phyloP scores from a whole-genome alignment of 2,888 invertebrate species.

The Scaeva pyrastri region DNA sequence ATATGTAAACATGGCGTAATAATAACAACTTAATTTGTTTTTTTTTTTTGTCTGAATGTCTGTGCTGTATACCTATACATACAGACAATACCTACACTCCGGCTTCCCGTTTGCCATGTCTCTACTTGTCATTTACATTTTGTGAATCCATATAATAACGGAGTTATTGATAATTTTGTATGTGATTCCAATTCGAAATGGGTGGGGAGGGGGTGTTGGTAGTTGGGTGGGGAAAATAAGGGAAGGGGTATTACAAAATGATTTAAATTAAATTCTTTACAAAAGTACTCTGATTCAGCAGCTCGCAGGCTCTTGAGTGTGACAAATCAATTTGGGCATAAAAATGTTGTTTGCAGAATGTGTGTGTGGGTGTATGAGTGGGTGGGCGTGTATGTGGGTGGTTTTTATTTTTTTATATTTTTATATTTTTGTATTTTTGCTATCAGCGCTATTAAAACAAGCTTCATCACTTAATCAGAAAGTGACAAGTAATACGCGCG shows the following conservation, averaged over 20 bases:
- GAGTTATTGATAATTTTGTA: slow-evolving; percentile 47
- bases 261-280: slow-evolving; percentile 48
- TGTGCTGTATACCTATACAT: too few relatives aligned
- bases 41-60: background rate
- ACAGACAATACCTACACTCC: too few relatives aligned
- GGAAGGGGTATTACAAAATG: slow-evolving; percentile 21
- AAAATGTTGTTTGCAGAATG: background rate
- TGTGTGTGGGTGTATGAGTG: background rate
- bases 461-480: slow-evolving; percentile 40
- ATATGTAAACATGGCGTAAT: slow-evolving; percentile 51
- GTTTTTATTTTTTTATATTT: too few relatives aligned
- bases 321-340: slow-evolving; percentile 43
- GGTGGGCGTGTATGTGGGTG: too few relatives aligned
- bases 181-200: too few relatives aligned
- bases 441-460: slow-evolving; percentile 26
- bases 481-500: slow-evolving; percentile 16
- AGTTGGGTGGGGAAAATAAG: background rate
- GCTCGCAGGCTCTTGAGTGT: slow-evolving; percentile 5
- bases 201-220: background rate
- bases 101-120: background rate
- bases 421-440: too few relatives aligned
- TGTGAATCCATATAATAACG: slow-evolving; percentile 21
- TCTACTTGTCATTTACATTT: slow-evolving; percentile 42
- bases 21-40: slow-evolving; percentile 44
- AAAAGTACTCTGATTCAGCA: slow-evolving; percentile 21